These are phyloP conservation scores for Paragorgia papillata DNA, from an alignment of 92 coral and sea anemone species.

Conservation along the genomic window DNA sequence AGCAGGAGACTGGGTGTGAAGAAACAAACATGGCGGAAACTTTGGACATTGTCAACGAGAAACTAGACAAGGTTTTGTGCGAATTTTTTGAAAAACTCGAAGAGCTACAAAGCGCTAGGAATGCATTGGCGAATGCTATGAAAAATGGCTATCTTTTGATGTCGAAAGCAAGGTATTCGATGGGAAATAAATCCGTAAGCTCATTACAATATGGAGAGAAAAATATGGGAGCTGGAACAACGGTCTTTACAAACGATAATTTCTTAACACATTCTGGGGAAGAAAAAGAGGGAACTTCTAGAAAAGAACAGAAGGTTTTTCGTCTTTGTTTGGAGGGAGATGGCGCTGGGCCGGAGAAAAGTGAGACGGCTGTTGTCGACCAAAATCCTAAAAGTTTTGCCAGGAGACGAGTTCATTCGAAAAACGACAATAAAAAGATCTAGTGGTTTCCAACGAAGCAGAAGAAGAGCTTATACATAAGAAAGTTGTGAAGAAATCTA, in stretches of 20 bases:
- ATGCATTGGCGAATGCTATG: slow-evolving; percentile 59
- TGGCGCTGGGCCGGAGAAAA: not conserved
- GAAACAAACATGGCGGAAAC: slow-evolving; percentile 74
- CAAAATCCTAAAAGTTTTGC: not conserved
- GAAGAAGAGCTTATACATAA: not conserved
- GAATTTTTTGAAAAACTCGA: slow-evolving; percentile 81
- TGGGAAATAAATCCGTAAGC: slow-evolving; percentile 94
- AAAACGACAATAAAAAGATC: no score
- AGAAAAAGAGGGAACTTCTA: not conserved
- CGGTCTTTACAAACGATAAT: not conserved
- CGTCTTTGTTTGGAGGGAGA: slow-evolving; percentile 2
- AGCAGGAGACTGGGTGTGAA: slow-evolving; percentile 24
- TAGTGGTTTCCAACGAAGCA: not conserved
- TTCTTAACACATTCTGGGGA: not conserved
- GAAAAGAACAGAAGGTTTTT: not conserved
- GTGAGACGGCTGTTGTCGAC: not conserved
- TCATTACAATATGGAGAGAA: slow-evolving; percentile 76
- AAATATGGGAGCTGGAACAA: slow-evolving; percentile 68
- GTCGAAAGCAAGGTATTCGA: slow-evolving; percentile 94
- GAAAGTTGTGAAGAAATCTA: slow-evolving; percentile 31
- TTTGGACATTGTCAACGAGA: slow-evolving; percentile 40
- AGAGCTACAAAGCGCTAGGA: slow-evolving; percentile 62
- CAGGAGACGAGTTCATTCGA: not conserved
- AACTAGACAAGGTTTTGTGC: slow-evolving; percentile 68
- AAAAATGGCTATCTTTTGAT: slow-evolving; percentile 85